Evolutionary conservation across 2,113 vertebrate species (phyloP), one percentile per base, ranked within the genome.

Genomic region (Miniopterus natalensis): DNA sequence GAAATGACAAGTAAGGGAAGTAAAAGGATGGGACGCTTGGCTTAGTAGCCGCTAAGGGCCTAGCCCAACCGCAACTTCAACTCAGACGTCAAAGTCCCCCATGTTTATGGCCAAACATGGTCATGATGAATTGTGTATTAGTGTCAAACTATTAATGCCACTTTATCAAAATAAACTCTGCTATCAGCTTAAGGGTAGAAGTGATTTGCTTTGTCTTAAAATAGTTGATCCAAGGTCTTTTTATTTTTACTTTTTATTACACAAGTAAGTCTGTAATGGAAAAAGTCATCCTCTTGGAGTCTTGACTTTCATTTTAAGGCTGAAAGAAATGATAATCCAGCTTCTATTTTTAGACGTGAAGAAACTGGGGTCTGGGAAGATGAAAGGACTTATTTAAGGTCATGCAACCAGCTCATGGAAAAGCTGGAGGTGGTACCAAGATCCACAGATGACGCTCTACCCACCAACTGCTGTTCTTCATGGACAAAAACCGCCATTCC

Each of bases 111-210:
- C 89, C 92, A 96, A 91, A 91, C 45, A 88, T 31, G 61, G 96
- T 65, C 78, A 92, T 55, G 81, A 5, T 29, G 27, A 51, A 47
- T 13, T 53, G 55, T 59, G 18, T 83, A 31, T 92, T 70, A 70
- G 65, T 74, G 59, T 51, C 84, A 75, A 81, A 47, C n/a, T 79
- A 59, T 88, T 68, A 81, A 83, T 74, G 70, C 14, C 74, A 84
- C 51, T 75, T 75, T 66, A 90, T 75, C 70, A 84, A 96, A 96
- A 96, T 47, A 86, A 83, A 89, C 93, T 8, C 7, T 84, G 42
- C 53, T 40, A 65, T 59, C 66, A 66, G 21, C 17, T 87, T 71
- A 73, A 95, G 29, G 29, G 21, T 45, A 45, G 75, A 80, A 53
- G 25, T 84, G 9, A 90, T 13, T 94, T 71, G 55, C n/a, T 93